A percentile compares a stretch with the other conserved stretches of the same genome.
Conservation (phyloP, 2,888 invertebrate genomes). For the Caenorhabditis panamensis region DNA sequence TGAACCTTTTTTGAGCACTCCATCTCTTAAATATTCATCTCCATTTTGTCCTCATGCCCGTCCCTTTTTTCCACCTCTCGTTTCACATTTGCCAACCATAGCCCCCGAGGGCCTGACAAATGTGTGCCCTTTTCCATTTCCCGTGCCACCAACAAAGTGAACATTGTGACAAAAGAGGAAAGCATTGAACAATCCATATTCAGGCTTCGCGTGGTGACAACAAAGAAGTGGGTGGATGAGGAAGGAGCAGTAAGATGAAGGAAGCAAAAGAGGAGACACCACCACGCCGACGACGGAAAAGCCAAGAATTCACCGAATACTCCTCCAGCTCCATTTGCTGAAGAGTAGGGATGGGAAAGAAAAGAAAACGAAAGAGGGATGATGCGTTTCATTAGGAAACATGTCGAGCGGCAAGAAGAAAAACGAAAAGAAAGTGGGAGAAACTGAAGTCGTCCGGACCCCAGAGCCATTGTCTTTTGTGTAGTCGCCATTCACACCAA, state of each 20-base stretch:
- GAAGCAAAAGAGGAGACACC: background rate
- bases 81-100: constrained; percentile 14
- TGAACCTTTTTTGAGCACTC: constrained; percentile 26
- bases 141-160: constrained; percentile 14
- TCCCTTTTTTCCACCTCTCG: constrained; percentile 6
- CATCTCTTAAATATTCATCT: constrained; percentile 27
- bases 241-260: constrained; percentile 7
- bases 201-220: constrained; percentile 11
- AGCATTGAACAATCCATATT: constrained; percentile 3
- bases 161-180: constrained; percentile 26
- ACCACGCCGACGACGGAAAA: background rate
- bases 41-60: constrained; percentile 1
- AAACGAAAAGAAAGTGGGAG: background rate
- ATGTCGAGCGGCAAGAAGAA: background rate
- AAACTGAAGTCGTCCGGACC: background rate
- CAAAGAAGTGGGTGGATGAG: constrained; percentile 7
- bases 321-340: constrained; percentile 2
- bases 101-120: constrained; percentile 1
- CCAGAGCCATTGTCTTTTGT: background rate
- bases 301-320: background rate
- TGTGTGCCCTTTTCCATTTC: constrained; percentile 13
- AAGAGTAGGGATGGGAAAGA: background rate
- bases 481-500: too few relatives aligned
- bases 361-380: background rate
- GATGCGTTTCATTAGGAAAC: background rate